phyloP scores from a whole-genome alignment of 2,113 vertebrate genomes.

The Cricetomys ansorgei region DNA sequence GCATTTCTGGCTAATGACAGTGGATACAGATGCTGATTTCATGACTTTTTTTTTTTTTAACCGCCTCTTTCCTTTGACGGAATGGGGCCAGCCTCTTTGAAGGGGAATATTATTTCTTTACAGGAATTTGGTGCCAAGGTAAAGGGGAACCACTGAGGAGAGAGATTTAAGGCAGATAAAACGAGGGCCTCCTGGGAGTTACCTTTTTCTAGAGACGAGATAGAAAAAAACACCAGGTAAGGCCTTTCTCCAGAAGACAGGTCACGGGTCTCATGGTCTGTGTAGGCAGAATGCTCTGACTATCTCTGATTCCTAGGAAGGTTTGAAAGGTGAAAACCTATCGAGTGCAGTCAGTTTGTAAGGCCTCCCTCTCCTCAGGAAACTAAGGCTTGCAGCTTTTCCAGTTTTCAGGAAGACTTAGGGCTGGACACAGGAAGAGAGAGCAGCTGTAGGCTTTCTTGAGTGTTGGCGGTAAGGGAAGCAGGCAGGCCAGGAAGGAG shows the following conservation, averaged over 20 bases:
- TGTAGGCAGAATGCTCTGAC: not conserved
- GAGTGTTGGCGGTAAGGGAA: not conserved
- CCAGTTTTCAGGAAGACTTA: not conserved
- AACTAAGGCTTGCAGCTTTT: not conserved
- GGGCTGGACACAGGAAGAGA: not conserved
- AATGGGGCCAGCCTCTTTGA: slow-evolving; percentile 7
- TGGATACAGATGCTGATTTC: not conserved
- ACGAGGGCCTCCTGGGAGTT: not conserved
- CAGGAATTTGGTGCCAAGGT: not conserved
- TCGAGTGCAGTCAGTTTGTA: not conserved
- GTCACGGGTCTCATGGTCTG: not conserved
- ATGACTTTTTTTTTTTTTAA: not conserved
- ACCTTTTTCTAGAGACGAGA: not conserved
- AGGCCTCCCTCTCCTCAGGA: not conserved
- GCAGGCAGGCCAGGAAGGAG: not conserved
- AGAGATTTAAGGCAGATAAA: not conserved
- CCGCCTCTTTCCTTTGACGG: not conserved
- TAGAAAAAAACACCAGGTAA: slow-evolving; percentile 12
- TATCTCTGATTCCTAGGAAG: not conserved
- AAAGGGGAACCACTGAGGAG: not conserved
- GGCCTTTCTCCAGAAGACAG: not conserved
- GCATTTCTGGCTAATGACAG: not conserved
- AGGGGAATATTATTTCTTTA: slow-evolving; percentile 24
- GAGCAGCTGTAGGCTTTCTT: not conserved
- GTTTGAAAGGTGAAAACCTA: not conserved